Conservation (phyloP, 2,888 invertebrate genomes). For the Toxonevra muliebris region DNA sequence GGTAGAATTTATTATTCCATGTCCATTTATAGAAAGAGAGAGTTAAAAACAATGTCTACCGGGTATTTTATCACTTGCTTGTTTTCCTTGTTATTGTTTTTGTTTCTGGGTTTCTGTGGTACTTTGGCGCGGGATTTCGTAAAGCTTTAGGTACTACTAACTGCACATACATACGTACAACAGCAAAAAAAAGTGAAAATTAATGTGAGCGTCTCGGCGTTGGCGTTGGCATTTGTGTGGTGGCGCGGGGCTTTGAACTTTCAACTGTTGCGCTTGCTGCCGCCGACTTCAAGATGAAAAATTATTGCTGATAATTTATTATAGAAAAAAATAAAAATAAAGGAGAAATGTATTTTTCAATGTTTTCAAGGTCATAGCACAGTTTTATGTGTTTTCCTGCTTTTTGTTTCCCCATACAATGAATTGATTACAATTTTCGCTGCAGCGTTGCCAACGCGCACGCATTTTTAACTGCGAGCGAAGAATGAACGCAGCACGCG, state of each 20-base stretch:
- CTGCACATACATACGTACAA: background rate
- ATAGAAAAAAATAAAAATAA: slow-evolving; percentile 49
- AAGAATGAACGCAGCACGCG: no score
- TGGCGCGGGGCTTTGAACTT: slow-evolving; percentile 29
- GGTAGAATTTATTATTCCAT: slow-evolving; percentile 47
- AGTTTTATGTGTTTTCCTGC: slow-evolving; percentile 24
- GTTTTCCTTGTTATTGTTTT: background rate
- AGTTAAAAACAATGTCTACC: slow-evolving; percentile 19
- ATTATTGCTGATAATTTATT: slow-evolving; percentile 64
- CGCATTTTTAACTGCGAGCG: no score
- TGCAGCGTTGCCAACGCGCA: no score
- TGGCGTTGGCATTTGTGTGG: slow-evolving; percentile 13
- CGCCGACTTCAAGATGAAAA: slow-evolving; percentile 58
- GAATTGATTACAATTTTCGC: no score
- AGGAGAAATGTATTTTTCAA: slow-evolving; percentile 34
- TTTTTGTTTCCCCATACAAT: no score
- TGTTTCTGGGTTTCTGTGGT: slow-evolving; percentile 5
- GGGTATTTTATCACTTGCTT: slow-evolving; percentile 14
- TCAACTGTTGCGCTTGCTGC: slow-evolving; percentile 27
- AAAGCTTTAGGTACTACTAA: slow-evolving; percentile 6
- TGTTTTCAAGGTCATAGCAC: slow-evolving; percentile 51
- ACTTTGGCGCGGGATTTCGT: slow-evolving; percentile 4
- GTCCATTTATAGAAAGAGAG: slow-evolving; percentile 9
- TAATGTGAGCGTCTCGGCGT: slow-evolving; percentile 29
- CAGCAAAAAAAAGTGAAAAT: slow-evolving; percentile 10